phyloP scores from a whole-genome alignment of 2,113 vertebrate species.

The Origma solitaria region DNA sequence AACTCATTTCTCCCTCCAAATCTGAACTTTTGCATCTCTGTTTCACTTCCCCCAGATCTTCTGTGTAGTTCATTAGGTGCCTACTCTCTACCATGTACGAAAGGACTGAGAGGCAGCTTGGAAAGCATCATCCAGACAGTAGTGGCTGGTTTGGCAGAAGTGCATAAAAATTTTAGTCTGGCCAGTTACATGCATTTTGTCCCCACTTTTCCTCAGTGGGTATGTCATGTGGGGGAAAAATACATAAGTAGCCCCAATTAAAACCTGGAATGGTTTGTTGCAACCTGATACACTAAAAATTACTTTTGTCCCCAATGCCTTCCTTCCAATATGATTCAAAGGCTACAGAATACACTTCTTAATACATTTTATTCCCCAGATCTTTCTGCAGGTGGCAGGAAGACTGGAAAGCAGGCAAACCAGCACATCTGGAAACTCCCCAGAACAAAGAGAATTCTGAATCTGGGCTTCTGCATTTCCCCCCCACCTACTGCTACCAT shows the following conservation, averaged over 20 bases:
- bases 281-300: background rate
- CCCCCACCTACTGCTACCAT: background rate
- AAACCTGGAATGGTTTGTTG: background rate
- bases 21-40: constrained; percentile 80
- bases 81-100: constrained; percentile 24
- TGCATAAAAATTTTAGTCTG: constrained; percentile 61
- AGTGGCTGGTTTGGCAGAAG: constrained; percentile 59
- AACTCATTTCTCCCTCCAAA: constrained; percentile 77
- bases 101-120: constrained; percentile 39
- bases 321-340: background rate
- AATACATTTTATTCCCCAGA: background rate
- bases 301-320: background rate
- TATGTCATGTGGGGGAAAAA: background rate
- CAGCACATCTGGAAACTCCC: background rate
- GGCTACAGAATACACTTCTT: background rate
- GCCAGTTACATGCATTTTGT: constrained; percentile 1
- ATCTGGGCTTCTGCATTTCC: background rate
- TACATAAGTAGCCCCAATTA: background rate
- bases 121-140: constrained; percentile 46
- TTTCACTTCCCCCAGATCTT: constrained; percentile 77
- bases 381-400: background rate
- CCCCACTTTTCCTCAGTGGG: background rate
- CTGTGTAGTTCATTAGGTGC: constrained; percentile 65
- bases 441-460: background rate
- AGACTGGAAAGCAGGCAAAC: background rate